phyloP scores from a whole-genome alignment of 2,113 vertebrate species.

The Lepus timidus region DNA sequence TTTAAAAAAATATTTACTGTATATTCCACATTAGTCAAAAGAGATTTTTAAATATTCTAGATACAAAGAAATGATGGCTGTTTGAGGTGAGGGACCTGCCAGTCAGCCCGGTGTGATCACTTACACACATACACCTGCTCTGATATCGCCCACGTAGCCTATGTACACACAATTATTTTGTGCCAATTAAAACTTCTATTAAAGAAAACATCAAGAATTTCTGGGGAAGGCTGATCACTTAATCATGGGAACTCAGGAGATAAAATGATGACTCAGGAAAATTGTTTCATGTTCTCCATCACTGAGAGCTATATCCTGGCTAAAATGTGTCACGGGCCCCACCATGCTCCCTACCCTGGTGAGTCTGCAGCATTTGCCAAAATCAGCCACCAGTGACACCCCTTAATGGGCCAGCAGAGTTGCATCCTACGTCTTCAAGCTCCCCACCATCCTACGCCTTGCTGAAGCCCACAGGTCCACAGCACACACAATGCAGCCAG shows the following conservation, averaged over 20 bases:
- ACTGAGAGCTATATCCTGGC: background rate
- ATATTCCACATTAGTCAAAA: background rate
- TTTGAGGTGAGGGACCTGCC: too few species aligned
- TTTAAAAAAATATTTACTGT: too few species aligned
- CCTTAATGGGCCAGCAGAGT: background rate
- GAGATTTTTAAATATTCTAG: background rate
- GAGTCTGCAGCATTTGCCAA: background rate
- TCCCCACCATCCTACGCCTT: background rate
- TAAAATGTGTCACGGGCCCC: background rate
- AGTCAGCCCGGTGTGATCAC: background rate
- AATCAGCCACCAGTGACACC: background rate
- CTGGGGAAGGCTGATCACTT: background rate
- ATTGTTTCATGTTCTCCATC: background rate
- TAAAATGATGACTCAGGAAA: background rate
- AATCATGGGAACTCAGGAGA: background rate
- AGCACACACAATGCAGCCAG: background rate
- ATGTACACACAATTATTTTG: background rate
- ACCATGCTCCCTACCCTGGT: background rate
- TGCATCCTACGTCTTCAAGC: background rate
- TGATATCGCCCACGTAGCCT: background rate
- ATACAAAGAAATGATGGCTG: background rate
- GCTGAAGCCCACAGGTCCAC: background rate
- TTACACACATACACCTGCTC: too few species aligned
- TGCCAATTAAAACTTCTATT: background rate
- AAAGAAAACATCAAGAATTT: background rate